Conservation (phyloP, 1,140 invertebrate species). For the Plectus sambesii region DNA sequence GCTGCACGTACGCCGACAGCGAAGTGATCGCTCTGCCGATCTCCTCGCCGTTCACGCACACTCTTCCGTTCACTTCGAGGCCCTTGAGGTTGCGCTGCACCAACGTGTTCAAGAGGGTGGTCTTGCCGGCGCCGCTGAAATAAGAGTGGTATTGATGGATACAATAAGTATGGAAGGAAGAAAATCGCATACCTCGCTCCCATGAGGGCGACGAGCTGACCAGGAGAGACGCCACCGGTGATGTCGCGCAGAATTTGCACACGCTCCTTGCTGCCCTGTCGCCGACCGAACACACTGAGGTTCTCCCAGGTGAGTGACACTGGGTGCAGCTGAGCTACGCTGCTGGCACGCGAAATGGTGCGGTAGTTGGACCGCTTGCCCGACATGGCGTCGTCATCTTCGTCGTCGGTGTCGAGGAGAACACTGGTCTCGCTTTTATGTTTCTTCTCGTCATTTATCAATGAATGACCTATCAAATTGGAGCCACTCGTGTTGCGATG, state of each 20-base stretch:
- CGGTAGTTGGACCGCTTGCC: no score
- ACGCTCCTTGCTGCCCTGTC: background rate
- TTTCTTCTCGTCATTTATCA: no score
- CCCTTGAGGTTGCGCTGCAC: conserved; percentile 34
- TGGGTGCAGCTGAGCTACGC: no score
- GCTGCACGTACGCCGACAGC: conserved; percentile 53
- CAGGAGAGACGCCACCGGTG: conserved; percentile 27
- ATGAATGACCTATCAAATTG: no score
- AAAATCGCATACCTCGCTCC: conserved; percentile 33
- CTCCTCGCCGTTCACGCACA: conserved; percentile 32
- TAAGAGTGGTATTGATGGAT: conserved; percentile 7
- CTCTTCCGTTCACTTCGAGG: conserved; percentile 27
- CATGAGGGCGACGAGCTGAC: conserved; percentile 44
- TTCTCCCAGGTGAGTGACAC: no score
- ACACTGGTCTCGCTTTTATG: no score
- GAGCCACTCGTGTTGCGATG: no score
- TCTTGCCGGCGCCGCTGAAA: conserved; percentile 41
- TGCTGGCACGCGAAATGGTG: no score
- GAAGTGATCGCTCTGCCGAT: conserved; percentile 40
- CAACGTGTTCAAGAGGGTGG: conserved; percentile 34
- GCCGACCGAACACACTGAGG: no score
- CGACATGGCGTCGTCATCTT: no score
- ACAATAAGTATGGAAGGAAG: background rate
- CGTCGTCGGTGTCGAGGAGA: no score
- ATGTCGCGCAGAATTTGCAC: conserved; percentile 21